These are phyloP conservation scores for Brachyistius frenatus DNA, from an alignment of 2,113 vertebrate species.

Conservation along the genomic window DNA sequence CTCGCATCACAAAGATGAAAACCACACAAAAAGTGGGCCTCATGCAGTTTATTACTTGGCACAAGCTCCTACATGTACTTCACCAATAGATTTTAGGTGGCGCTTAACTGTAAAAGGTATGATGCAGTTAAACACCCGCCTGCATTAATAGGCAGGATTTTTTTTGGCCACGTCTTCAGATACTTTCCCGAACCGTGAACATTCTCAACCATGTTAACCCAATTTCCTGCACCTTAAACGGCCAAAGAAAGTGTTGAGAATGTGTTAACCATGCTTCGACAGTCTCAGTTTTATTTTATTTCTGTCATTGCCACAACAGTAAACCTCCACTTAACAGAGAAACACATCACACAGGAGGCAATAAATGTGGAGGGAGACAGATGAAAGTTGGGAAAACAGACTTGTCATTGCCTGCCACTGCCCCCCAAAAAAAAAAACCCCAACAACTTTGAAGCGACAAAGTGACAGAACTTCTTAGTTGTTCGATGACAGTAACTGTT, in stretches of 20 bases:
- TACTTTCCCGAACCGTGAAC: constrained; percentile 54
- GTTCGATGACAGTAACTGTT: too few relatives aligned
- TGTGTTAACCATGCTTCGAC: constrained; percentile 5
- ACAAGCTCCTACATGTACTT: constrained; percentile 32
- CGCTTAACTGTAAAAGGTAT: constrained; percentile 59
- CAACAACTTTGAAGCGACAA: neutral
- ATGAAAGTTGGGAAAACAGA: constrained; percentile 1
- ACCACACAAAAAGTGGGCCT: constrained; percentile 52
- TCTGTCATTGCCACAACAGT: constrained; percentile 49
- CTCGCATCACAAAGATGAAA: constrained; percentile 61
- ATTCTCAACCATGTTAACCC: constrained; percentile 55
- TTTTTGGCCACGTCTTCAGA: constrained; percentile 49
- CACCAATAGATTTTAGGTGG: constrained; percentile 59
- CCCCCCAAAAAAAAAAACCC: neutral
- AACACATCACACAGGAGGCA: constrained; percentile 3
- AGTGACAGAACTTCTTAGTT: neutral
- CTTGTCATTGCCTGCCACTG: neutral
- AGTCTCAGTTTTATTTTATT: constrained; percentile 15
- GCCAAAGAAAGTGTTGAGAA: constrained; percentile 25
- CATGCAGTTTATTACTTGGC: constrained; percentile 72
- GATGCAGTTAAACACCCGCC: constrained; percentile 59
- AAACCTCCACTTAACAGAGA: constrained; percentile 37
- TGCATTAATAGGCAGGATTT: constrained; percentile 48
- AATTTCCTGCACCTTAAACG: constrained; percentile 54
- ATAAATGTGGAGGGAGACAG: neutral